Evolutionary conservation across 2,888 invertebrate genomes (phyloP), one percentile per base, ranked within the genome.

Genomic region (Drosophila atripex): DNA sequence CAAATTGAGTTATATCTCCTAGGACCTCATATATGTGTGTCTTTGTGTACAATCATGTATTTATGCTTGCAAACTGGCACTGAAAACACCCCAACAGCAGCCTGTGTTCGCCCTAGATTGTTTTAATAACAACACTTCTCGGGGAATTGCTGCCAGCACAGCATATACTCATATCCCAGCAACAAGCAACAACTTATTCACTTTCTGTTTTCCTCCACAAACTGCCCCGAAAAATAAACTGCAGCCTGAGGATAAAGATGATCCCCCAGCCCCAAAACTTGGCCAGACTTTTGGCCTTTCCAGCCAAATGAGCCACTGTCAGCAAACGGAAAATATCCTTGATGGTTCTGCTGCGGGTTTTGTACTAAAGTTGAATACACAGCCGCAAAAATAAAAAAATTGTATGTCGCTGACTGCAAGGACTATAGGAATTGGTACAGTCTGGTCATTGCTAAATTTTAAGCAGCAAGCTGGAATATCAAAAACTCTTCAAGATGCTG

Each of bases 251-350:
- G 71, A 85, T 56, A 25, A 38, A 41, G 65, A 52, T 84, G 66
- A 64, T 64, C 54, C 60, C 43, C 39, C 58, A 30, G 41, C 41
- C 52, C 46, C 45, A 38, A 45, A 21, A 55, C 14, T 41, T 35
- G 55, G 28, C 38, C 38, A 38, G 51, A 39, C 71, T 52, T 58
- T 23, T 68, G 71, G 53, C 51, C 71, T 46, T 60, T 57, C 63
- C 79, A 68, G n/a, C n/a, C n/a, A 82, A 82, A 82, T 83, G 88
- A 86, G 84, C 77, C 49, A 71, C 88, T 83, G 82, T 76, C 84
- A 88, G 86, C 68, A 53, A 73, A 74, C 58, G 64, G 59, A 69
- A 39, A 73, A 50, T 73, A 63, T 14, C 63, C 55, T 78, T 84
- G 61, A 32, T 69, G 56, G 18, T 56, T 58, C 59, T 70, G 56